A percentile compares a stretch with the other conserved stretches of the same genome.
Conservation (phyloP, 2,888 invertebrate species). For the Phragmatobia fuliginosa region DNA sequence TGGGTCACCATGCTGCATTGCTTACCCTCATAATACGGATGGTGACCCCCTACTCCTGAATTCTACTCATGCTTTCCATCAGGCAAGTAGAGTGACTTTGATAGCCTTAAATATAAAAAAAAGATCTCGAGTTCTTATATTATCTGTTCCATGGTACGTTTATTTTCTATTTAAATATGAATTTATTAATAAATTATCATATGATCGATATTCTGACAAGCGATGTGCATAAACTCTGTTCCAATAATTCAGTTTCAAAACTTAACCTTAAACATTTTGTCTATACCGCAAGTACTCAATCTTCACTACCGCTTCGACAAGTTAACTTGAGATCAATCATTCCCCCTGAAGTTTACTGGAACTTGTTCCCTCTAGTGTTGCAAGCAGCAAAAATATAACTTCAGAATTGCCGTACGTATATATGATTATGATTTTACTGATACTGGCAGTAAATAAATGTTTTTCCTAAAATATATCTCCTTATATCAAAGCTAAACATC, state of each 20-base stretch:
- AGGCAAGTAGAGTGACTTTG: no score
- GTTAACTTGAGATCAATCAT: constrained; percentile 45
- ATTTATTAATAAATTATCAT: no score
- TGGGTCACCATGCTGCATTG: no score
- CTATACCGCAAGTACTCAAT: constrained; percentile 26
- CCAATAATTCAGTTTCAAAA: background rate
- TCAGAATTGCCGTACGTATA: constrained; percentile 1
- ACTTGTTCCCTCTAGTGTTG: constrained; percentile 24
- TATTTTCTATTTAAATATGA: no score
- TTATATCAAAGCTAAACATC: constrained; percentile 34
- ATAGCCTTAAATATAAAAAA: no score
- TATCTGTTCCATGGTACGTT: no score
- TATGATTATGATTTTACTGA: constrained; percentile 11
- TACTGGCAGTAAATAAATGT: background rate
- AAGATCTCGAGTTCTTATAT: no score
- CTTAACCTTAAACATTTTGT: constrained; percentile 5
- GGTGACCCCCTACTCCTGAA: no score
- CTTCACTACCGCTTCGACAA: constrained; percentile 34
- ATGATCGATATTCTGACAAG: background rate
- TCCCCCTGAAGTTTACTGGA: constrained; percentile 26
- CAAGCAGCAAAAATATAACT: constrained; percentile 14
- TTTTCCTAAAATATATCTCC: no score
- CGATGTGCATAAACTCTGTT: background rate
- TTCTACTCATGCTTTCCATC: no score
- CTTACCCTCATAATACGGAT: no score